Evolutionary conservation across 2,797 vertebrate genomes (phyloP).

Genomic region (Xyrichtys novacula): DNA sequence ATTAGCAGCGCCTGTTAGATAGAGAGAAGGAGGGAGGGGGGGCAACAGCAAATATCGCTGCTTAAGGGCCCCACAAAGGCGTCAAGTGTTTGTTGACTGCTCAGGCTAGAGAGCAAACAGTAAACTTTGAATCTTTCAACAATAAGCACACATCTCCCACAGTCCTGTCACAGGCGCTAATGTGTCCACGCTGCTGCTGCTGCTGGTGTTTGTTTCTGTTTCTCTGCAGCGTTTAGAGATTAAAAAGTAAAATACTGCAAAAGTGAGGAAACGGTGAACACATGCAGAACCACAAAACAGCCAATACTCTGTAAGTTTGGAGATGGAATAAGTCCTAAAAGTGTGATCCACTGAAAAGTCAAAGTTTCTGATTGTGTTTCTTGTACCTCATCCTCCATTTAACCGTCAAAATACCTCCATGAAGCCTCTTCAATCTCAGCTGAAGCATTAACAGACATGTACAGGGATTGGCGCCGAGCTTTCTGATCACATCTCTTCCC

Average conservation of each 20-base stretch:
- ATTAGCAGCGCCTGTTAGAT: constrained; percentile 79
- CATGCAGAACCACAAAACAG: not conserved
- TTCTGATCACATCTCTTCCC: constrained; percentile 88
- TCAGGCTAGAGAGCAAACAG: constrained; percentile 91
- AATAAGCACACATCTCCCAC: constrained; percentile 70
- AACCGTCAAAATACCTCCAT: not conserved
- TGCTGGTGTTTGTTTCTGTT: constrained; percentile 41
- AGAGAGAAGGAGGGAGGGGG: constrained; percentile 84
- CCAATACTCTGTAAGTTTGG: not conserved
- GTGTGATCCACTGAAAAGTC: not conserved
- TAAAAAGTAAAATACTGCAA: constrained; percentile 22
- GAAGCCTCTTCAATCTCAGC: not conserved
- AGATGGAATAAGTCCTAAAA: not conserved
- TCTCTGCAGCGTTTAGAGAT: constrained; percentile 52
- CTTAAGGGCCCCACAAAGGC: constrained; percentile 87
- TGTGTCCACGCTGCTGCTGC: constrained; percentile 44
- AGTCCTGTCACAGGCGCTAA: constrained; percentile 50
- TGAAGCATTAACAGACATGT: constrained; percentile 64
- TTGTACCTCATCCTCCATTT: not conserved
- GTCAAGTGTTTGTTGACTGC: constrained; percentile 94
- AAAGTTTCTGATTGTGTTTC: not conserved
- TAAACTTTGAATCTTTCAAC: constrained; percentile 77
- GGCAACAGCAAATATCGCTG: constrained; percentile 89
- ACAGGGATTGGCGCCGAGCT: constrained; percentile 88
- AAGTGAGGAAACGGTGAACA: constrained; percentile 2